Percentiles rank a stretch among this genome's conserved stretches.
These are phyloP conservation scores for Psammodynastes pulverulentus DNA, from an alignment of 2,113 vertebrate genomes.

Conservation along the genomic window DNA sequence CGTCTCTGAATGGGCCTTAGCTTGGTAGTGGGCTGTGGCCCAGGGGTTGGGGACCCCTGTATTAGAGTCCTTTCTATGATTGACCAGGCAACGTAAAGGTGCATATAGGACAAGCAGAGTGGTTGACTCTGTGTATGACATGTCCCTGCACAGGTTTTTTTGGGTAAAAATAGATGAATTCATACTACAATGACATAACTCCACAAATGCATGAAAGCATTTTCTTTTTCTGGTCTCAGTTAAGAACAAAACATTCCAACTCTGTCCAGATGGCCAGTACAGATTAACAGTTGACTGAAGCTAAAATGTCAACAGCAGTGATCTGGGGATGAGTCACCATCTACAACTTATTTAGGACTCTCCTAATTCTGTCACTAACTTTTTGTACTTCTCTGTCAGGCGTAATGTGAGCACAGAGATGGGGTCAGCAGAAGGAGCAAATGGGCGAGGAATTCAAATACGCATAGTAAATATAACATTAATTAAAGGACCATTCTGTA, in stretches of 20 bases:
- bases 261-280: slow-evolving; percentile 57
- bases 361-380: slow-evolving; percentile 42
- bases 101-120: not conserved
- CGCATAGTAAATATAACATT: not conserved
- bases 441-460: not conserved
- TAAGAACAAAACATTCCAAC: slow-evolving; percentile 72
- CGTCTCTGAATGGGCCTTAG: not conserved
- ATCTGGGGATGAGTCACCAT: slow-evolving; percentile 71
- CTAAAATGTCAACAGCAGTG: slow-evolving; percentile 61
- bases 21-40: not conserved
- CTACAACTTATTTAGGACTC: slow-evolving; percentile 55
- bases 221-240: slow-evolving; percentile 33
- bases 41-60: not conserved
- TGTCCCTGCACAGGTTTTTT: slow-evolving; percentile 28
- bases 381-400: slow-evolving; percentile 5
- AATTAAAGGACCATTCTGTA: not conserved
- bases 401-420: slow-evolving; percentile 51
- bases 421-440: not conserved
- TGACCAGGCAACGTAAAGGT: not conserved
- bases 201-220: slow-evolving; percentile 37
- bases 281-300: slow-evolving; percentile 71
- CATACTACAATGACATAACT: slow-evolving; percentile 58
- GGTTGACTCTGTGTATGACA: not conserved
- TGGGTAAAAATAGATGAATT: slow-evolving; percentile 69
- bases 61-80: not conserved